Percentiles rank a stretch among this genome's conserved stretches.
Evolutionary conservation across 2,888 invertebrate genomes (phyloP).

Genomic region (Iphiclides podalirius): DNA sequence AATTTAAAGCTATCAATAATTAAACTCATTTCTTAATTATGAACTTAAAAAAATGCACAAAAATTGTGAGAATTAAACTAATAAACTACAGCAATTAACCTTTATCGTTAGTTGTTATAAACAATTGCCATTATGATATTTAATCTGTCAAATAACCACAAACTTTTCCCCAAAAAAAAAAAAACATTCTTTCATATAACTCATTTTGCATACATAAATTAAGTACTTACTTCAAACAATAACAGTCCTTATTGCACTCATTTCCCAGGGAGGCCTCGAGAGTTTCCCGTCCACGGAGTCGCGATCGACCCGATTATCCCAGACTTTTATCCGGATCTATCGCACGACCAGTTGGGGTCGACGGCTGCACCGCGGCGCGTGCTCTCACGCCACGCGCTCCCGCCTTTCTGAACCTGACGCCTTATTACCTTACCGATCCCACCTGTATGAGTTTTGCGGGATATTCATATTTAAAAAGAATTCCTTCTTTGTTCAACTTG

Average conservation of each 20-base stretch:
- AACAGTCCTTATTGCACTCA: slow-evolving; percentile 4
- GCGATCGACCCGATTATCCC: slow-evolving; percentile 16
- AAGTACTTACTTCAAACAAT: slow-evolving; percentile 13
- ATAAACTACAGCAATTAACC: too few relatives aligned
- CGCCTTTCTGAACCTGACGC: slow-evolving; percentile 38
- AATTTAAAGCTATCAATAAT: too few relatives aligned
- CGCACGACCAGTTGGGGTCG: slow-evolving; percentile 23
- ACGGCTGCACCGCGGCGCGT: slow-evolving; percentile 30
- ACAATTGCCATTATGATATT: too few relatives aligned
- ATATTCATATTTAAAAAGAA: slow-evolving; percentile 3
- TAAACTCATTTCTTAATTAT: too few relatives aligned
- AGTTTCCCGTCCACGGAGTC: not conserved
- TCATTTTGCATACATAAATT: too few relatives aligned
- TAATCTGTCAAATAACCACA: too few relatives aligned
- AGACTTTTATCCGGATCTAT: slow-evolving; percentile 19
- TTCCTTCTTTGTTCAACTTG: too few relatives aligned
- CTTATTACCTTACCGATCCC: slow-evolving; percentile 3
- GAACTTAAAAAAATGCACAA: too few relatives aligned
- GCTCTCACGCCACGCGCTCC: slow-evolving; percentile 37
- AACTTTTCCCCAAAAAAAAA: too few relatives aligned
- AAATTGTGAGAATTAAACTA: too few relatives aligned
- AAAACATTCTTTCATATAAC: too few relatives aligned
- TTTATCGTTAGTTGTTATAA: too few relatives aligned
- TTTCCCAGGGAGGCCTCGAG: slow-evolving; percentile 6
- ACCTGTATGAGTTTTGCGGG: slow-evolving; percentile 11